A percentile compares a stretch with the other conserved stretches of the same genome.
These are phyloP conservation scores for cat (Felis catus) DNA, from an alignment of 2,113 vertebrate species.

Conservation along the genomic window F.catus_Fca126_mat1.0 CM031418.1:135084001-135084500, in stretches of 20 bases:
- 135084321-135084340: not conserved
- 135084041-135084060: not conserved
- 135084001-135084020: not conserved
- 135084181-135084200: not conserved
- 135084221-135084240: not conserved
- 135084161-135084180: not conserved
- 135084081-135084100: not conserved
- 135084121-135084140: not conserved
- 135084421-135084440: not conserved
- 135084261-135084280: not conserved
- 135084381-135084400: not conserved
- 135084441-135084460: not conserved
- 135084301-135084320: not conserved
- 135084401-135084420: not conserved
- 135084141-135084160: not conserved
- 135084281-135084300: not conserved
- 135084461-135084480: not conserved
- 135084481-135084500: not conserved
- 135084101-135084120: not conserved
- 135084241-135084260: not conserved
- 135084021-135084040: not conserved
- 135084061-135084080: not conserved
- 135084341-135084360: not conserved
- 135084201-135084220: not conserved
- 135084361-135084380: not conserved